These are phyloP conservation scores for Hippocampus mohnikei DNA, from an alignment of 2,113 vertebrate species.

Conservation along the genomic window DNA sequence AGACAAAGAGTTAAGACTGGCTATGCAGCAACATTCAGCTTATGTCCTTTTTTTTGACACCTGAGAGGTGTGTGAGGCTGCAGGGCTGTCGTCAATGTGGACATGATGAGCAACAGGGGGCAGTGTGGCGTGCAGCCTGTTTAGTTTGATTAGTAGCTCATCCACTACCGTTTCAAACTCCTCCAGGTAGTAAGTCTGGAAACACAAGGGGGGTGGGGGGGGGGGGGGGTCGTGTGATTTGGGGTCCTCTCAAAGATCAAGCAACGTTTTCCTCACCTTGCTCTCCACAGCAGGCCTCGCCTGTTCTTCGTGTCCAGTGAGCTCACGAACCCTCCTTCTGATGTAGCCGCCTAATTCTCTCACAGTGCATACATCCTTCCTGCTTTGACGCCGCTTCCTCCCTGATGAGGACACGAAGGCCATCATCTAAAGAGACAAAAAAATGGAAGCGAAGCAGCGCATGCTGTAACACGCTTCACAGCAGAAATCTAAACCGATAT, in stretches of 20 bases:
- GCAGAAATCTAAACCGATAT: neutral
- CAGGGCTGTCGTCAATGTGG: constrained; percentile 14
- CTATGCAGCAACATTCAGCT: neutral
- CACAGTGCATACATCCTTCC: constrained; percentile 41
- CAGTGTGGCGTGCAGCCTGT: constrained; percentile 54
- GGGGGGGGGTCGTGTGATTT: neutral
- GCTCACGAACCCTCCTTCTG: constrained; percentile 23
- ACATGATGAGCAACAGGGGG: constrained; percentile 22
- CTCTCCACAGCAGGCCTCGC: constrained; percentile 15
- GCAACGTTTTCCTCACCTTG: constrained; percentile 57
- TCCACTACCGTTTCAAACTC: constrained; percentile 77
- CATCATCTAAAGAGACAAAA: constrained; percentile 35
- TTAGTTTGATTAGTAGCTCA: constrained; percentile 74
- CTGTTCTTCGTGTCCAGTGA: constrained; percentile 31
- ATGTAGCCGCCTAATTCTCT: constrained; percentile 47
- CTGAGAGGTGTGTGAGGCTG: constrained; percentile 25
- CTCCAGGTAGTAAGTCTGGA: constrained; percentile 72
- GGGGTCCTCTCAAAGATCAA: neutral
- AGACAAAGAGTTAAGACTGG: constrained; percentile 7
- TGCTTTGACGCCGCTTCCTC: constrained; percentile 52
- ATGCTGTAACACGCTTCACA: neutral
- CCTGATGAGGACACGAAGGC: constrained; percentile 44
- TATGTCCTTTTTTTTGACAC: constrained; percentile 12
- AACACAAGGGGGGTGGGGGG: constrained; percentile 21
- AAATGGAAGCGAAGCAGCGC: neutral